phyloP scores from a whole-genome alignment of 2,888 invertebrate genomes.

The Proisotoma minuta region DNA sequence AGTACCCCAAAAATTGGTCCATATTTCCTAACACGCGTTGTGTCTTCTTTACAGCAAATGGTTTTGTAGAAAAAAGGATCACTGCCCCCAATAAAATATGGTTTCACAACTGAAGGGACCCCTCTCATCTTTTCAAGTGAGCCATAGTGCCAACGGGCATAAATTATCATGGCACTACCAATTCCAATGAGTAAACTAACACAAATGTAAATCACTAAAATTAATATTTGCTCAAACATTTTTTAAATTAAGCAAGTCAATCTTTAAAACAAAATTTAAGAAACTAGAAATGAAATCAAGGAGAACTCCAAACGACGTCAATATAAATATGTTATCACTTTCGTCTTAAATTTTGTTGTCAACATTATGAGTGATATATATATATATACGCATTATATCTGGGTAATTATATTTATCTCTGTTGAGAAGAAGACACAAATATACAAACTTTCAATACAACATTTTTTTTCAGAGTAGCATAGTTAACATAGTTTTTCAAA shows the following conservation, averaged over 20 bases:
- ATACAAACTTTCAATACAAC: too few species aligned
- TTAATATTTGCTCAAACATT: neutral
- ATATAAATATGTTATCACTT: too few species aligned
- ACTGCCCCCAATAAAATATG: slow-evolving; percentile 32
- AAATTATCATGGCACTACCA: slow-evolving; percentile 21
- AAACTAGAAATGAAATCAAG: too few species aligned
- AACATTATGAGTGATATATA: too few species aligned
- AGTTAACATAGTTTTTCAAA: too few species aligned
- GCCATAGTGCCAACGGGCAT: slow-evolving; percentile 36
- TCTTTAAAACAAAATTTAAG: too few species aligned
- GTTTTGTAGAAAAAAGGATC: slow-evolving; percentile 24
- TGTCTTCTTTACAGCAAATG: slow-evolving; percentile 27
- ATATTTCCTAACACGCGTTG: slow-evolving; percentile 24
- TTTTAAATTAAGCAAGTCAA: neutral
- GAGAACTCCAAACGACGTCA: too few species aligned
- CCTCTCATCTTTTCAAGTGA: slow-evolving; percentile 30
- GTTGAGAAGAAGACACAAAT: too few species aligned
- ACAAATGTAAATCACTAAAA: neutral
- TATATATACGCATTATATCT: too few species aligned
- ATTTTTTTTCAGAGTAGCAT: too few species aligned
- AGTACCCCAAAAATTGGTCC: slow-evolving; percentile 37
- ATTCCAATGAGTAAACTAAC: slow-evolving; percentile 18
- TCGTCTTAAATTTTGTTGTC: too few species aligned
- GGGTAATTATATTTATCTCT: too few species aligned
- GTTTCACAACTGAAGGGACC: slow-evolving; percentile 25